Conservation (phyloP, 2,888 invertebrate genomes). For the Drosophila siamana region DNA sequence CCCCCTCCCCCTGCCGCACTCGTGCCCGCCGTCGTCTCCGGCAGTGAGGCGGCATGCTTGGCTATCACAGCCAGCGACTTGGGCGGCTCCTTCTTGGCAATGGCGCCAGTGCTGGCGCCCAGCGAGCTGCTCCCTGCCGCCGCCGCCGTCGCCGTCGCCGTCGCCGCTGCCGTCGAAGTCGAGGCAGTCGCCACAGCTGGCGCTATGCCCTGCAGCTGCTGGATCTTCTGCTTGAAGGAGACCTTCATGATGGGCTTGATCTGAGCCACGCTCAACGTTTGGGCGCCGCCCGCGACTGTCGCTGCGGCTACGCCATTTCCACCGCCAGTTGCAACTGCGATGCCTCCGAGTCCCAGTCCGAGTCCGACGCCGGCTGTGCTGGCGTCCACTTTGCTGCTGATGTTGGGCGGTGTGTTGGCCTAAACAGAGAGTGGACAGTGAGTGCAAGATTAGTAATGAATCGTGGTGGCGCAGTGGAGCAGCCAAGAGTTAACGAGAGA, state of each 20-base stretch:
- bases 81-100: constrained; percentile 83
- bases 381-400: constrained; percentile 72
- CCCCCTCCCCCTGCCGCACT: background rate
- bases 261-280: constrained; percentile 62
- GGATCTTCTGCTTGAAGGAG: constrained; percentile 88
- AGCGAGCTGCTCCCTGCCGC: constrained; percentile 10
- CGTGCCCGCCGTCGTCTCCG: background rate
- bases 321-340: background rate
- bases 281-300: background rate
- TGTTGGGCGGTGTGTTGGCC: constrained; percentile 62
- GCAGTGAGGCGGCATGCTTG: constrained; percentile 46
- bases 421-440: constrained; percentile 17
- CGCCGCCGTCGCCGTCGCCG: background rate
- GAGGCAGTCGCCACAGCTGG: constrained; percentile 22
- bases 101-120: constrained; percentile 79
- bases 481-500: too few relatives aligned
- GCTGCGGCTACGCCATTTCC: background rate
- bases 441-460: too few relatives aligned
- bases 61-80: constrained; percentile 70
- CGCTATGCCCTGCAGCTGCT: constrained; percentile 86
- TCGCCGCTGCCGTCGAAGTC: constrained; percentile 4
- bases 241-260: constrained; percentile 86
- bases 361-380: background rate
- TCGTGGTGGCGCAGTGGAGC: too few relatives aligned
- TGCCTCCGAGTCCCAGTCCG: background rate